Percentiles rank a stretch among this genome's conserved stretches.
Evolutionary conservation across 1,140 invertebrate species (phyloP).

Genomic region (Dendrolimus punctatus): DNA sequence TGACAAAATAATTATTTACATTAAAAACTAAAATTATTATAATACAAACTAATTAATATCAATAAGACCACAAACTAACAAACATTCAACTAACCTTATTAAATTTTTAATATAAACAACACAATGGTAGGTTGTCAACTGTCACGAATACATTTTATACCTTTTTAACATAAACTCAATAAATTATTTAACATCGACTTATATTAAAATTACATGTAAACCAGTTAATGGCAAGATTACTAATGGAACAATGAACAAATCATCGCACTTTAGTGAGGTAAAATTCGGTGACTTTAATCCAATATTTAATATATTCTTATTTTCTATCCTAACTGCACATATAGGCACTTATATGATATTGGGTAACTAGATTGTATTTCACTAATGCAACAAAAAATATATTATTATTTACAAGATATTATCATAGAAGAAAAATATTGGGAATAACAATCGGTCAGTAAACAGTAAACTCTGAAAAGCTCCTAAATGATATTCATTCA

Average conservation of each 20-base stretch:
- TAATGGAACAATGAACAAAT: not conserved
- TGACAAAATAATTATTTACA: constrained; percentile 32
- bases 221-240: not conserved
- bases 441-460: too few species aligned
- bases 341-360: not conserved
- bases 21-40: constrained; percentile 7
- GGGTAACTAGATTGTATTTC: not conserved
- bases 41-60: not conserved
- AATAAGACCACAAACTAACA: constrained; percentile 8
- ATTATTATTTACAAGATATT: too few species aligned
- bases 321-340: not conserved
- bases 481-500: too few species aligned
- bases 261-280: constrained; percentile 26
- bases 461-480: too few species aligned
- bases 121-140: not conserved
- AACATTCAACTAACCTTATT: not conserved
- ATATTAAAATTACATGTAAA: too few species aligned
- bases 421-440: too few species aligned
- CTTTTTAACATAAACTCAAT: too few species aligned
- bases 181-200: too few species aligned
- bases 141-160: too few species aligned
- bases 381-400: too few species aligned
- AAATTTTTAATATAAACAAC: too few species aligned
- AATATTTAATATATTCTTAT: constrained; percentile 1
- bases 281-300: constrained; percentile 30